Evolutionary conservation across 2,888 invertebrate species (phyloP), one percentile per base, ranked within the genome.

Genomic region (Copidosoma aretas): DNA sequence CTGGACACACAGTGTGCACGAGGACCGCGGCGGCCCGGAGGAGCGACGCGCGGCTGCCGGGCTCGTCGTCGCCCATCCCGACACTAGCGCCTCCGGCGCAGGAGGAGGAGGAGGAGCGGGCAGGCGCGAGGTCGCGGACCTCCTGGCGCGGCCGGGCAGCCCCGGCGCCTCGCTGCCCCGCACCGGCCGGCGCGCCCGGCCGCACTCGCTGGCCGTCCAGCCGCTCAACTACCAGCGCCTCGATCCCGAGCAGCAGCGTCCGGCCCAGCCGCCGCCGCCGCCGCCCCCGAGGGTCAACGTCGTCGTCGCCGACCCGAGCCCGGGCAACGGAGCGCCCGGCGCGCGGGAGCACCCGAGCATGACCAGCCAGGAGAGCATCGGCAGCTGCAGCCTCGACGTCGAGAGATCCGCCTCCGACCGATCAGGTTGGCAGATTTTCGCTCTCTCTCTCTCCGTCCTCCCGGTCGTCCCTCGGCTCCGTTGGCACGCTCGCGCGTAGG

Each of bases 361-460:
- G 83, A 82, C 83, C 67, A 83, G 83, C 76, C 83, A 83, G 85
- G 94, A 94, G 84, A 93, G 93, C 67, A 93, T 93, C 79, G 93
- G 93, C 78, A 91, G 91, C 86, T 94, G 93, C 85, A 93, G 93
- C 76, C 86, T 94, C 80, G 93, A 94, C 84, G 92, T 92, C 84
- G 93, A 94, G 80, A 91, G 90, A 53, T 82, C 83, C 67, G 81
- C 81, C 63, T 83, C 83, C 78, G 83, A 82, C 77, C 83, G 82
- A 80, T 83, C 83, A 83, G 83, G 83, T 83, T 82, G 76, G 82
- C 78, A 73, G 72, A 46, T n/a, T 32, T 32, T 32, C 19, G 4
- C 19, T n/a, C 41, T 41, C 19, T 21, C 10, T 21, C 14, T 22
- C 24, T 43, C 25, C 59, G 41, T 10, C 57, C 57, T n/a, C n/a